These are phyloP conservation scores for Cordilura impudica DNA, from an alignment of 2,888 invertebrate genomes.

Conservation along the genomic window DNA sequence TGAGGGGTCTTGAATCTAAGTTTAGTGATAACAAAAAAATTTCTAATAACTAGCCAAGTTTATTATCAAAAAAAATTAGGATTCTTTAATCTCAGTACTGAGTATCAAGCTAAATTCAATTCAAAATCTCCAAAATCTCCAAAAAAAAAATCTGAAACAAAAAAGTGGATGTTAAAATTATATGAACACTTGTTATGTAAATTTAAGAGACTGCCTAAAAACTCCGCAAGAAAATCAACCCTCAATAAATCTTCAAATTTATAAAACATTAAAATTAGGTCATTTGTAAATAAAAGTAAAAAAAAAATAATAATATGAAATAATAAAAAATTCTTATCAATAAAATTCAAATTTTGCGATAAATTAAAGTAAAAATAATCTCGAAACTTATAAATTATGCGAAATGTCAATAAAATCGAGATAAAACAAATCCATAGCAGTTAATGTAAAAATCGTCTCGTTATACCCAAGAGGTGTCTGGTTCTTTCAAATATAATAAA, in stretches of 20 bases:
- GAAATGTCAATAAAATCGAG: slow-evolving; percentile 14
- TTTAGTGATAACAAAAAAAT: too few species aligned
- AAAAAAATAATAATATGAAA: not conserved
- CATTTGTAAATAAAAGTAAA: not conserved
- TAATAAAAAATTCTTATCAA: not conserved
- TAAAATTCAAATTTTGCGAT: not conserved
- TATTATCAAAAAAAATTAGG: too few species aligned
- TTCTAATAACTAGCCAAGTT: too few species aligned
- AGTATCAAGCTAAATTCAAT: too few species aligned
- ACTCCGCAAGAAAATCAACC: not conserved
- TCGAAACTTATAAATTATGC: slow-evolving; percentile 8
- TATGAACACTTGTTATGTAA: too few species aligned
- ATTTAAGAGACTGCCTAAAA: too few species aligned
- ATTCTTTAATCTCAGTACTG: too few species aligned
- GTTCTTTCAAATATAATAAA: not conserved
- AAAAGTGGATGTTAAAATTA: too few species aligned
- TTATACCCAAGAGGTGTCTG: not conserved
- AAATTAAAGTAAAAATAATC: too few species aligned
- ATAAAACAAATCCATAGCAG: not conserved
- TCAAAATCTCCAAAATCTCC: too few species aligned
- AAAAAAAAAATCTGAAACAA: too few species aligned
- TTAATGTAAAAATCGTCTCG: not conserved
- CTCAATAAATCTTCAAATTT: not conserved
- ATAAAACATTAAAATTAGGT: not conserved
- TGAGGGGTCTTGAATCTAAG: too few species aligned